Conservation (phyloP, 2,113 vertebrate species). For the Columba livia region DNA sequence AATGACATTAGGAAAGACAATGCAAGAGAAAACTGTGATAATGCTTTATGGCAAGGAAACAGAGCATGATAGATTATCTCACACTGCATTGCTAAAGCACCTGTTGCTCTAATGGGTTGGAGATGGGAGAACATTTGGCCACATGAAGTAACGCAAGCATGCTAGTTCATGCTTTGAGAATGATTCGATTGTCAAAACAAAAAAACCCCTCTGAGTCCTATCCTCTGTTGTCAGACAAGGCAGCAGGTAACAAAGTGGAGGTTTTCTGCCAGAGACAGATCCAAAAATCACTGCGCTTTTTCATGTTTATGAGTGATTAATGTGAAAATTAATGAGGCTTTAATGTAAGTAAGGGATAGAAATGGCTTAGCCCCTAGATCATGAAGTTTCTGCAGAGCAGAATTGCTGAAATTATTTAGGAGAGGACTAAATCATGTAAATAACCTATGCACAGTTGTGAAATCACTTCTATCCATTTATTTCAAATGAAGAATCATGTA, state of each 20-base stretch:
- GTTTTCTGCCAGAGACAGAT: background rate
- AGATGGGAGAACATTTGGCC: background rate
- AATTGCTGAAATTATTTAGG: background rate
- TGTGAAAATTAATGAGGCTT: slow-evolving; percentile 33
- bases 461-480: background rate
- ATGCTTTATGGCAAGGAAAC: background rate
- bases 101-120: background rate
- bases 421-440: background rate
- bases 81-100: background rate
- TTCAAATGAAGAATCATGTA: background rate
- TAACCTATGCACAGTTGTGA: background rate
- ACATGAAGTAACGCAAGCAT: rapidly evolving
- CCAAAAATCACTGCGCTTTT: background rate
- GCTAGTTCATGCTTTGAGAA: background rate
- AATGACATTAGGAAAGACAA: background rate
- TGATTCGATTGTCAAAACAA: background rate
- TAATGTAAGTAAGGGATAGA: slow-evolving; percentile 21
- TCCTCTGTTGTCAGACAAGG: background rate
- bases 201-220: background rate
- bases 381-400: background rate
- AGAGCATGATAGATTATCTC: background rate
- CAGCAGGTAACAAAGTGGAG: background rate
- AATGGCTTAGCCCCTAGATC: background rate
- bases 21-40: background rate
- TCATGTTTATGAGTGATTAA: slow-evolving; percentile 22